Percentiles rank a stretch among this genome's conserved stretches.
Conservation (phyloP, 2,797 vertebrate genomes). For the Helicolenus hilgendorfi region DNA sequence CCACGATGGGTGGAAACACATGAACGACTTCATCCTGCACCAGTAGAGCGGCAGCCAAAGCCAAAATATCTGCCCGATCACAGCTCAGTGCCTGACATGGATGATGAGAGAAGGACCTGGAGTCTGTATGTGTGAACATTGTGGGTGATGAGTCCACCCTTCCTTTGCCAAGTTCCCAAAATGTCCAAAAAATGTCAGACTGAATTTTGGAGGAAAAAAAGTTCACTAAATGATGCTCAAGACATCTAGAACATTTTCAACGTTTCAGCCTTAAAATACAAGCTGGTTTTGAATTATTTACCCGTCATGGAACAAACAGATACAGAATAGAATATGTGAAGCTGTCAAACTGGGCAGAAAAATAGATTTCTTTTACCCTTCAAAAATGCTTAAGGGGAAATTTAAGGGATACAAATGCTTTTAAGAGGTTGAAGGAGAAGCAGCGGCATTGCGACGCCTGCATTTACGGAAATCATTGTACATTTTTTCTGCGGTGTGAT, state of each 20-base stretch:
- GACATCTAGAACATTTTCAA: neutral
- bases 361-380: neutral
- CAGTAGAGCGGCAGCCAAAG: too few relatives aligned
- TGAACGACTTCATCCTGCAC: neutral
- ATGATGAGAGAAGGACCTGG: neutral
- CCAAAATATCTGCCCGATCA: neutral
- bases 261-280: neutral
- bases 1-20: neutral
- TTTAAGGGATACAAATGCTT: neutral
- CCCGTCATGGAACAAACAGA: neutral
- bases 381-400: neutral
- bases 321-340: neutral
- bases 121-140: neutral
- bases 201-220: too few relatives aligned
- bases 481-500: slow-evolving; percentile 24
- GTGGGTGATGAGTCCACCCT: too few relatives aligned
- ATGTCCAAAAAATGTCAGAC: too few relatives aligned
- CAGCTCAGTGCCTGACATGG: neutral
- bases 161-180: too few relatives aligned
- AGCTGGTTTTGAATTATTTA: neutral
- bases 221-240: neutral
- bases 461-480: slow-evolving; percentile 32
- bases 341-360: neutral
- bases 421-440: neutral
- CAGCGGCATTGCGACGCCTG: neutral